Evolutionary conservation across 1,140 invertebrate species (phyloP).

Genomic region (Glossosoma conforme): DNA sequence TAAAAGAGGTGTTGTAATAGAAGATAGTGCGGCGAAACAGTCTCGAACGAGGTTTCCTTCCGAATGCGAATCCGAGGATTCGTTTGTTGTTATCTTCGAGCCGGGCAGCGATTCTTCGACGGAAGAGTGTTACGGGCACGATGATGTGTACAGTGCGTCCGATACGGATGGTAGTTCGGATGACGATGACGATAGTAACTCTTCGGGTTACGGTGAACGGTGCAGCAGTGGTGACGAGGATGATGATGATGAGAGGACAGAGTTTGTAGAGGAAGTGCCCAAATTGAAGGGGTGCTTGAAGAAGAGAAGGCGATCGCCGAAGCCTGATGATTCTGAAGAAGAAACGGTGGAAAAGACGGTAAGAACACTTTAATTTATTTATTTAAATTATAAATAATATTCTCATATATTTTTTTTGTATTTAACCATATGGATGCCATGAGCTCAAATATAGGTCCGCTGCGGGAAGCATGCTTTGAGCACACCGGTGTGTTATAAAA

Average conservation of each 20-base stretch:
- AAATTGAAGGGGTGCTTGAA: slow-evolving; percentile 13
- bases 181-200: slow-evolving; percentile 11
- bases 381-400: no score
- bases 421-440: no score
- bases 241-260: not conserved
- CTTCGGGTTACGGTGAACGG: slow-evolving; percentile 5
- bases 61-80: slow-evolving; percentile 30
- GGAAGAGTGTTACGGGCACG: slow-evolving; percentile 10
- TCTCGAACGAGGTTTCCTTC: slow-evolving; percentile 11
- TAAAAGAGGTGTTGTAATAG: not conserved
- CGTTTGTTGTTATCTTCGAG: slow-evolving; percentile 27
- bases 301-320: slow-evolving; percentile 1
- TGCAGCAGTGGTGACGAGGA: slow-evolving; percentile 4
- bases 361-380: no score
- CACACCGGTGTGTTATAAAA: no score
- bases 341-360: not conserved
- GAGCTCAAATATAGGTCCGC: no score
- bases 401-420: no score
- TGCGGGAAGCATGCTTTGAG: no score
- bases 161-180: slow-evolving; percentile 7
- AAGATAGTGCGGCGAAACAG: not conserved
- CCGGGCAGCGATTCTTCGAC: not conserved
- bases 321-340: not conserved
- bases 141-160: slow-evolving; percentile 12
- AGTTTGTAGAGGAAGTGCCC: not conserved